These are phyloP conservation scores for Chaetodon auriga DNA, from an alignment of 2,113 vertebrate genomes.

Conservation along the genomic window DNA sequence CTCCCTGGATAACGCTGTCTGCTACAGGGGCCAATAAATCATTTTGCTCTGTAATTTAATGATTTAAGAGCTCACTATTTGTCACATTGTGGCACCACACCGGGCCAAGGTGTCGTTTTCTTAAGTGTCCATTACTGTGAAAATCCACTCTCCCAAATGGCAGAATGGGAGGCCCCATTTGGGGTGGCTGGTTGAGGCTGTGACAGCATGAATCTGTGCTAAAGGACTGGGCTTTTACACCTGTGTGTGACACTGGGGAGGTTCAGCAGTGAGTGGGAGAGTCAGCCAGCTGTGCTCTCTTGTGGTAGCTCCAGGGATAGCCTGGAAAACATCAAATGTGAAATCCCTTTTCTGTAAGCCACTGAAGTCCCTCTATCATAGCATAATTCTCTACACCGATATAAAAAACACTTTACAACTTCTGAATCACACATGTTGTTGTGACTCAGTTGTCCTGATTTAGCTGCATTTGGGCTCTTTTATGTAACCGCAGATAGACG, in stretches of 20 bases:
- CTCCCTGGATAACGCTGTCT: constrained; percentile 75
- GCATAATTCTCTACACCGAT: constrained; percentile 56
- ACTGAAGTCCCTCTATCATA: constrained; percentile 45
- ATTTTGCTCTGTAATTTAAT: constrained; percentile 74
- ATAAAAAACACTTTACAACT: constrained; percentile 55
- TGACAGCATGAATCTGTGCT: constrained; percentile 70
- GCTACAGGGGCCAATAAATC: constrained; percentile 79
- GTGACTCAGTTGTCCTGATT: constrained; percentile 50
- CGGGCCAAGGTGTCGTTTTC: constrained; percentile 81
- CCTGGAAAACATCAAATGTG: constrained; percentile 62
- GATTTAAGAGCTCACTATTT: constrained; percentile 80
- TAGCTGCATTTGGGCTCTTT: constrained; percentile 27
- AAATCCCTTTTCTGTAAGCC: constrained; percentile 38
- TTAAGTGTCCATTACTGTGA: constrained; percentile 82
- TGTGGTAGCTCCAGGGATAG: constrained; percentile 72
- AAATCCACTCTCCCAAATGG: constrained; percentile 85
- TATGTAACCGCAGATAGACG: constrained; percentile 41
- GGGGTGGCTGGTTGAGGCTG: constrained; percentile 58
- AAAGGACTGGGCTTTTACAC: constrained; percentile 76
- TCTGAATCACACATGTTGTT: constrained; percentile 55
- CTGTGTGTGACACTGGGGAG: constrained; percentile 77
- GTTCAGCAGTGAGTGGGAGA: constrained; percentile 60
- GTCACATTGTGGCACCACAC: constrained; percentile 81
- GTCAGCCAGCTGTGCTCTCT: constrained; percentile 80
- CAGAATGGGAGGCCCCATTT: constrained; percentile 82